Percentiles rank a stretch among this genome's conserved stretches.
Conservation (phyloP, 92 coral and sea anemone genomes). For the Blastomussa wellsi region DNA sequence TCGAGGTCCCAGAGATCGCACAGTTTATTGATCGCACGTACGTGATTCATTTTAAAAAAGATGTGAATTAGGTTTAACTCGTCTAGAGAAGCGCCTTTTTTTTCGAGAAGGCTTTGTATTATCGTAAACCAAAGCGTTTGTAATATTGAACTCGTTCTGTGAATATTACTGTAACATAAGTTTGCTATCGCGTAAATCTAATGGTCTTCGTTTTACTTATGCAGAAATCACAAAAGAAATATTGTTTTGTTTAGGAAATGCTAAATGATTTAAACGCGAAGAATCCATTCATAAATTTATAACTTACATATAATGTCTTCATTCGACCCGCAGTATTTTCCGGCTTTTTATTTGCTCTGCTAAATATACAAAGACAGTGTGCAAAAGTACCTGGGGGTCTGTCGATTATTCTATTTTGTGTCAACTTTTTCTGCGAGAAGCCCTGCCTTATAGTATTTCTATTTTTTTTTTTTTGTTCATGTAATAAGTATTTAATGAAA, state of each 20-base stretch:
- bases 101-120: background rate
- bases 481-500: constrained; percentile 19
- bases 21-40: background rate
- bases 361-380: background rate
- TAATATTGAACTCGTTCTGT: background rate
- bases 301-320: background rate
- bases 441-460: background rate
- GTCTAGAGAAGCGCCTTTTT: background rate
- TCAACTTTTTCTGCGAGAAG: background rate
- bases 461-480: background rate
- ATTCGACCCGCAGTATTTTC: background rate
- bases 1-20: background rate
- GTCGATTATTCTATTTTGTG: background rate
- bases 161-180: background rate
- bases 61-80: background rate
- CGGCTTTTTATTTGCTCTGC: constrained; percentile 7
- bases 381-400: constrained; percentile 11
- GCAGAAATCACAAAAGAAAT: constrained; percentile 1
- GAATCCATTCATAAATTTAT: background rate
- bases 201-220: background rate
- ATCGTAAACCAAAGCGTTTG: background rate
- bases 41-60: background rate
- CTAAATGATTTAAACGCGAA: constrained; percentile 24
- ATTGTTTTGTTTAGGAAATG: constrained; percentile 27
- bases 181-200: too few species aligned